phyloP scores from a whole-genome alignment of 2,113 vertebrate species.

The Pituophis catenifer region DNA sequence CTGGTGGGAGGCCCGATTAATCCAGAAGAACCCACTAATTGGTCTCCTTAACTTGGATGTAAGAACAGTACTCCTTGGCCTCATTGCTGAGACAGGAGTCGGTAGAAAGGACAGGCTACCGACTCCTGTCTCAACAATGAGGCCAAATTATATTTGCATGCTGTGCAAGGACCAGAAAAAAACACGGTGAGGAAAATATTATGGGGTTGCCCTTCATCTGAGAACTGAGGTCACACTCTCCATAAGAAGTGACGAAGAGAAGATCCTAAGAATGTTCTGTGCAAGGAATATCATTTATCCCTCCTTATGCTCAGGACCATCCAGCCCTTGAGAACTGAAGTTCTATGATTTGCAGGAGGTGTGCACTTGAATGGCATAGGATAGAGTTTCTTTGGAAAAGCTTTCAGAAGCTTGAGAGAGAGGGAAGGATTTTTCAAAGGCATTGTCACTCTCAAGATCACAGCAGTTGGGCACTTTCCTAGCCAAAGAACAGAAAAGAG shows the following conservation, averaged over 20 bases:
- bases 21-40: not conserved
- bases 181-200: not conserved
- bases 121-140: not conserved
- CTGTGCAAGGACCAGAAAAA: not conserved
- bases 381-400: not conserved
- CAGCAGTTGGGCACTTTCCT: not conserved
- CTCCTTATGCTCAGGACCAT: not conserved
- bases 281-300: not conserved
- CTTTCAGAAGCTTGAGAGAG: not conserved
- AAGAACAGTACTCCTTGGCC: not conserved
- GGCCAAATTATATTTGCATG: not conserved
- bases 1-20: not conserved
- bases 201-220: not conserved
- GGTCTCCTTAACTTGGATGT: not conserved
- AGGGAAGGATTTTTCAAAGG: not conserved
- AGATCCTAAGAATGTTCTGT: not conserved
- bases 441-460: not conserved
- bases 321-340: not conserved
- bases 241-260: not conserved
- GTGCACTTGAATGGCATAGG: not conserved
- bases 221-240: not conserved
- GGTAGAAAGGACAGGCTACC: not conserved
- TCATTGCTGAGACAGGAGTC: not conserved
- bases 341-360: not conserved
- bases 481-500: not conserved